Evolutionary conservation across 2,888 invertebrate species (phyloP).

Genomic region (Chydorus sphaericus): DNA sequence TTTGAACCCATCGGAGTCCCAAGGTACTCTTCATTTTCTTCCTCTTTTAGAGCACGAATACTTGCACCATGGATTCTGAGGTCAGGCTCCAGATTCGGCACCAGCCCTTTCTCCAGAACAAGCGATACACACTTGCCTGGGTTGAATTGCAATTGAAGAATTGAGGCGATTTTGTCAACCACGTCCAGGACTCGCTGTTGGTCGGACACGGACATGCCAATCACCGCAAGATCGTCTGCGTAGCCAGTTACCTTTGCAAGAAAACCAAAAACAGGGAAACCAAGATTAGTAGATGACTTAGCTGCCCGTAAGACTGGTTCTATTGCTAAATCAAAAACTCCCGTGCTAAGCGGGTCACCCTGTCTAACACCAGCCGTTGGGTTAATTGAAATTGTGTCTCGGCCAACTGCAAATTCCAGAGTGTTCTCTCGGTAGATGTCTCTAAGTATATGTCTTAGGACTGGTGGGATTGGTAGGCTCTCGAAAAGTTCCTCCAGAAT

Average conservation of each 20-base stretch:
- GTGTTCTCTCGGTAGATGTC: background rate
- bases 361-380: background rate
- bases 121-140: background rate
- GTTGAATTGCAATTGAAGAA: background rate
- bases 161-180: background rate
- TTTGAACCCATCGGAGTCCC: background rate
- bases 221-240: background rate
- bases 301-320: background rate
- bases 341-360: conserved; percentile 20
- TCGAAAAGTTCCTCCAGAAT: background rate
- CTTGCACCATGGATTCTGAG: background rate
- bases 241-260: background rate
- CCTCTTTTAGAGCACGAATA: background rate
- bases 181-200: background rate
- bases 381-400: background rate
- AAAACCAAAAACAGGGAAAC: background rate
- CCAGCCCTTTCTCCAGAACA: background rate
- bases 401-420: background rate
- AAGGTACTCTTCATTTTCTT: background rate
- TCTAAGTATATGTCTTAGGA: background rate
- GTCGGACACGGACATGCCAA: background rate
- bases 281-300: background rate
- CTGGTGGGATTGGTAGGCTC: background rate
- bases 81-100: background rate
- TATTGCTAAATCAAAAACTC: conserved; percentile 21